Evolutionary conservation across 2,797 vertebrate genomes (phyloP).

Genomic region (Liasis olivaceus): DNA sequence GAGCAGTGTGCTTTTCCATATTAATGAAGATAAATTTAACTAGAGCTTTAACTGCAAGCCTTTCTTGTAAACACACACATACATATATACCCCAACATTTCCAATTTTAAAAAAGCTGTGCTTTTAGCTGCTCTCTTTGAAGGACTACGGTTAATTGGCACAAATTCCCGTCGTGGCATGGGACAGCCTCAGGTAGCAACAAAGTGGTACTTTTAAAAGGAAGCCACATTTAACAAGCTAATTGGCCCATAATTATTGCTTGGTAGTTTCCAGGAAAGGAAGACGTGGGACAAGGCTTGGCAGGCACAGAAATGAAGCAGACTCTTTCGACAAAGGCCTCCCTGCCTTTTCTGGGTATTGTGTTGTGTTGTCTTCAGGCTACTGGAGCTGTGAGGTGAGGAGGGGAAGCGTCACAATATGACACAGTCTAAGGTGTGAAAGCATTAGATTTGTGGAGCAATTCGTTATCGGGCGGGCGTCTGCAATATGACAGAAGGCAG

Average conservation of each 20-base stretch:
- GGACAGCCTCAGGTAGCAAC: constrained; percentile 40
- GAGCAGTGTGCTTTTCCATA: neutral
- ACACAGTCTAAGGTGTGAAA: neutral
- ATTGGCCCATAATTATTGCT: constrained; percentile 41
- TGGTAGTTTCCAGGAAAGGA: neutral
- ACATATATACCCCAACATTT: neutral
- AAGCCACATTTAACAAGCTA: constrained; percentile 36
- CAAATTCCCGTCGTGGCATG: neutral
- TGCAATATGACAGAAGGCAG: neutral
- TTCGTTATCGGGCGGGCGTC: neutral
- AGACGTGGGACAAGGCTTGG: neutral
- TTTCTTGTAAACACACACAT: neutral
- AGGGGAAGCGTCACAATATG: too few species aligned
- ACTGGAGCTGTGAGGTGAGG: neutral
- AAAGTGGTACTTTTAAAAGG: constrained; percentile 25
- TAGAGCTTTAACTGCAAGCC: neutral
- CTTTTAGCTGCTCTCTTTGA: neutral
- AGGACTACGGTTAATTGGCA: constrained; percentile 24
- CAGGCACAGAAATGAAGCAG: neutral
- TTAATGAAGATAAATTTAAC: neutral
- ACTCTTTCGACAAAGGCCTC: neutral
- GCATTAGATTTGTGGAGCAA: neutral
- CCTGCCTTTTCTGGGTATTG: too few species aligned
- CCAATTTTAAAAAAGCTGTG: neutral
- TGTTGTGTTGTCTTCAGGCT: neutral